Evolutionary conservation across 2,797 vertebrate species (phyloP), one percentile per base, ranked within the genome.

Genomic region (Chaetophractus vellerosus): DNA sequence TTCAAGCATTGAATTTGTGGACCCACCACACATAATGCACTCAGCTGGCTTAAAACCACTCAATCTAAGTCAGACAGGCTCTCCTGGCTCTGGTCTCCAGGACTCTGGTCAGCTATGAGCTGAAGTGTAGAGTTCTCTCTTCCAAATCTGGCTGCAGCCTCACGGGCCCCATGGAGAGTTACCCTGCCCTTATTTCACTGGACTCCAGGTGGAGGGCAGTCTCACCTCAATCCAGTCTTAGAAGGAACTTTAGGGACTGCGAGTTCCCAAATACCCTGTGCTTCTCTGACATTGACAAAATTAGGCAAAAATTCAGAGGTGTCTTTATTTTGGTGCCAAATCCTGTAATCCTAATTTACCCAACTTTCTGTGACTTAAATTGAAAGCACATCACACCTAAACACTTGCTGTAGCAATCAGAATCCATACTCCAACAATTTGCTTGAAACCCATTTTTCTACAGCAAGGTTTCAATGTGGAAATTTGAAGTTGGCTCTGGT

Each of bases 361-460:
- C 55, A 38, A 72, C 9, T 72, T 45, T 15, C 28, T 68, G 19
- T 68, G 68, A 78, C 26, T 82, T 82, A 69, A 91, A 8, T 24
- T 74, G 21, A 33, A 63, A 90, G 36, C 14, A 84, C 31, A 15
- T 90, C 68, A 71, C 5, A 74, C 1, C 45, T 64, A 87, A 88
- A 21, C 21, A 61, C 18, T 26, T 88, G 33, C 45, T 64, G 14
- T n/a, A 80, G 33, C 7, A 87, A 79, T 93, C 4, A 71, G n/a
- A 88, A 61, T 10, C n/a, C 41, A 61, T 14, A 69, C 5, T 80
- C 48, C 21, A 87, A 84, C 6, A 50, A 55, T 71, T 80, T 91
- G 86, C 66, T 87, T 71, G 45, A 96, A 89, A 83, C 83, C 4
- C 11, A 55, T 85, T 94, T 84, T 92, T 85, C 64, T 59, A 88